Conservation (phyloP, 1,140 invertebrate genomes). For the Cydia splendana region DNA sequence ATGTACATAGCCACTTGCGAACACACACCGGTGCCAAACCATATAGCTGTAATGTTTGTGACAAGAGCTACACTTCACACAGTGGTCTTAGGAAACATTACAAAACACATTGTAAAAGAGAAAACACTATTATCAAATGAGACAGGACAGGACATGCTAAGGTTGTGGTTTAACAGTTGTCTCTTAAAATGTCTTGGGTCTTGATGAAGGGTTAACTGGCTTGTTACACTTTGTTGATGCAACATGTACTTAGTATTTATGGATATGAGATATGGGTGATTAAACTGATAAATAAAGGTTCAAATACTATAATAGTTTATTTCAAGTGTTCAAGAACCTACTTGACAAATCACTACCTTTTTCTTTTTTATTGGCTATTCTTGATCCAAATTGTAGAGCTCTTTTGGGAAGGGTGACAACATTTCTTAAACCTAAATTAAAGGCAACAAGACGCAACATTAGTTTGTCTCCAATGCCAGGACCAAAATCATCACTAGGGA, state of each 20-base stretch:
- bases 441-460: conserved; percentile 90
- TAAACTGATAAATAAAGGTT: neutral
- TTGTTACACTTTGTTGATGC: neutral
- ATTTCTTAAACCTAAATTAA: conserved; percentile 84
- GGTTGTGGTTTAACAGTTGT: neutral
- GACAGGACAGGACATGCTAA: neutral
- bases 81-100: conserved; percentile 50
- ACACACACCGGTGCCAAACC: conserved; percentile 92
- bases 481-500: conserved; percentile 82
- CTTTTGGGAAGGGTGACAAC: conserved; percentile 90
- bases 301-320: neutral
- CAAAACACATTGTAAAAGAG: conserved; percentile 38
- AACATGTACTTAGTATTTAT: neutral
- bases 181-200: no score
- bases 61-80: conserved; percentile 72
- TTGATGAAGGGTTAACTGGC: no score
- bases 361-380: conserved; percentile 95
- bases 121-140: conserved; percentile 32
- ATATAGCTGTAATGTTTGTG: conserved; percentile 85
- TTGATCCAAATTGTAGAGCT: conserved; percentile 98
- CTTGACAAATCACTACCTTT: conserved; percentile 90
- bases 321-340: conserved; percentile 48
- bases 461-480: conserved; percentile 96
- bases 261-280: neutral
- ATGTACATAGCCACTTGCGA: conserved; percentile 86